Evolutionary conservation across 35 echinoderm and acorn worm species (phyloP), one percentile per base, ranked within the genome.

Genomic region (Stichopus chloronotus): DNA sequence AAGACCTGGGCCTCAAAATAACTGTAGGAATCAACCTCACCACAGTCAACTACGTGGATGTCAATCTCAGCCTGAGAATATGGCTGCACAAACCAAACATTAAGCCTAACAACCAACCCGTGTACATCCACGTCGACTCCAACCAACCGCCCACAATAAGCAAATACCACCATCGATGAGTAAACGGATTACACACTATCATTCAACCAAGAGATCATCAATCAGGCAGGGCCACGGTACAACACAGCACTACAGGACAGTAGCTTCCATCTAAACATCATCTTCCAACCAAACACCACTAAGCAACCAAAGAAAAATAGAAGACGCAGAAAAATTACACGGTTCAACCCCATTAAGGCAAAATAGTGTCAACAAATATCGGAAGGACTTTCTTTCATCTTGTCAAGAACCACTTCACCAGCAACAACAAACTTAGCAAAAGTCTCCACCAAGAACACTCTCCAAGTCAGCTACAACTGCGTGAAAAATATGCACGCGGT

Each of bases 321-420:
- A 71, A 71, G 65, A 71, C 11, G n/a, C 65, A 71, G 65, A 71
- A 71, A 71, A 71, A 71, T 14, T 20, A 71, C n/a, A 20, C 2
- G 11, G 11, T 14, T 12, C 11, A 14, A 12, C 65, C 11, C 4
- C 4, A 12, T 71, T 14, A 14, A 71, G 65, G 65, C 65, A 71
- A 71, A 71, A 71, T 20, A 71, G 65, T 71, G 65, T 12, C 65
- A 71, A 71, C 65, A 71, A 71, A 71, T 20, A 71, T 71, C 65
- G n/a, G 11, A 71, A 71, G n/a, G 65, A 20, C 65, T 71, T 71
- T 4, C n/a, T 2, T 71, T 20, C 30, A 43, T 43, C 30, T 43
- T 3, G 30, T 43, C 30, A 43, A 71, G 65, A 71, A 71, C 1
- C 11, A 12, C 11, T 20, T 20, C 65, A 71, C 65, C 65, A 2